A percentile compares a stretch with the other conserved stretches of the same genome.
These are phyloP conservation scores for Epinephelus malabaricus DNA, from an alignment of 2,797 vertebrate genomes.

Conservation along the genomic window DNA sequence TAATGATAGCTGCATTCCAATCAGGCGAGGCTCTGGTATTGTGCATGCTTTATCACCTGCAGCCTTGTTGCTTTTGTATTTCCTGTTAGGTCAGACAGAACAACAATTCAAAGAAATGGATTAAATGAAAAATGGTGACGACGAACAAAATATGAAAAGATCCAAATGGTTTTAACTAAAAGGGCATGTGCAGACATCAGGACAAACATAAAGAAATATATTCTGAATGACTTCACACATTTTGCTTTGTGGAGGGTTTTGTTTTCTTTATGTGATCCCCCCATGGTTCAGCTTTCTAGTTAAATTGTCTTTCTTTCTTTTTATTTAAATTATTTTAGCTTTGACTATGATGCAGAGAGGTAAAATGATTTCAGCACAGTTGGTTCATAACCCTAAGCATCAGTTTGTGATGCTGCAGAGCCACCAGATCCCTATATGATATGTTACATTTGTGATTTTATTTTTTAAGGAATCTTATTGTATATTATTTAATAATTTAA, in stretches of 20 bases:
- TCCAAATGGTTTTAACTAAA: slow-evolving; percentile 27
- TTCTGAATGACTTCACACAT: neutral
- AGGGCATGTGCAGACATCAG: slow-evolving; percentile 18
- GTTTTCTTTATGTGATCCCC: neutral
- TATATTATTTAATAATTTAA: neutral
- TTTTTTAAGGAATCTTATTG: slow-evolving; percentile 19
- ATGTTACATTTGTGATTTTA: neutral
- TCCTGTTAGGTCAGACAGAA: slow-evolving; percentile 18
- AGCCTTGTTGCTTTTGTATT: slow-evolving; percentile 13
- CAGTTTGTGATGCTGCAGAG: neutral
- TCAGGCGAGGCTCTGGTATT: no score
- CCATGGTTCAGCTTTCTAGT: neutral
- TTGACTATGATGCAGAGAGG: neutral
- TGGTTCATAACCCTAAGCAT: neutral
- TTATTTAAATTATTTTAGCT: neutral
- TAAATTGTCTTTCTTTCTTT: neutral
- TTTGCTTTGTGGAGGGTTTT: neutral
- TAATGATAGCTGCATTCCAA: no score
- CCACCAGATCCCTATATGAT: slow-evolving; percentile 3
- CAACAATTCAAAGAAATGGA: slow-evolving; percentile 9
- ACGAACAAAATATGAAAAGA: slow-evolving; percentile 23
- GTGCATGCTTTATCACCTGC: slow-evolving; percentile 29
- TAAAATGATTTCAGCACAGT: slow-evolving; percentile 4
- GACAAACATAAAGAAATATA: slow-evolving; percentile 19
- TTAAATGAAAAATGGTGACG: slow-evolving; percentile 40